Conservation (phyloP, 1,140 invertebrate genomes). For the Pseudomyrmex gracilis region DNA sequence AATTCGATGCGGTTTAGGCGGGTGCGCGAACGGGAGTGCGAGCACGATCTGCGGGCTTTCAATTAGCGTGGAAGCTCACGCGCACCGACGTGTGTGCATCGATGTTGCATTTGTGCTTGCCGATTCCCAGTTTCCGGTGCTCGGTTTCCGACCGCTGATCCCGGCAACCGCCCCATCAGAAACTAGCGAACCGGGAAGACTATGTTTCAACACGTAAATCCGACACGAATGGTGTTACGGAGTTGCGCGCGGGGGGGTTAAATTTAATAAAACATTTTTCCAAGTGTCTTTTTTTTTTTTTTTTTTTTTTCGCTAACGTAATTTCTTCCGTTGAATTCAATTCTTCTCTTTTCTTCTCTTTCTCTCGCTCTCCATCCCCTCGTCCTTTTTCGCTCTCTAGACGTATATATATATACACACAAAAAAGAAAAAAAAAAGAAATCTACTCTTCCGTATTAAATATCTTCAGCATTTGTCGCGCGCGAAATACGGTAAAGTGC, state of each 20-base stretch:
- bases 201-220: conserved; percentile 1
- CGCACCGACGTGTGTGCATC: conserved; percentile 30
- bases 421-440: too few species aligned
- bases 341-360: too few species aligned
- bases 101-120: conserved; percentile 63
- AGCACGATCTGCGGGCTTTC: conserved; percentile 17
- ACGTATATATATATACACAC: too few species aligned
- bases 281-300: neutral
- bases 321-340: too few species aligned
- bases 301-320: too few species aligned
- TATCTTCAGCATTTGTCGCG: conserved; percentile 7
- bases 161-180: conserved; percentile 3
- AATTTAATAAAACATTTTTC: neutral
- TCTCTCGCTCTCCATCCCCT: too few species aligned
- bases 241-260: neutral
- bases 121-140: conserved; percentile 24
- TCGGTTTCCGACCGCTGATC: conserved; percentile 23
- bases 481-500: neutral
- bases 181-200: conserved; percentile 8
- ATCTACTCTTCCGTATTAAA: conserved; percentile 1
- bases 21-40: neutral
- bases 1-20: conserved; percentile 30
- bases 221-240: too few species aligned
- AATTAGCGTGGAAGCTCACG: conserved; percentile 63
- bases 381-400: too few species aligned